A percentile compares a stretch with the other conserved stretches of the same genome.
These are phyloP conservation scores for Melanotaenia maccullochi DNA, from an alignment of 2,797 vertebrate genomes.

Conservation along the genomic window DNA sequence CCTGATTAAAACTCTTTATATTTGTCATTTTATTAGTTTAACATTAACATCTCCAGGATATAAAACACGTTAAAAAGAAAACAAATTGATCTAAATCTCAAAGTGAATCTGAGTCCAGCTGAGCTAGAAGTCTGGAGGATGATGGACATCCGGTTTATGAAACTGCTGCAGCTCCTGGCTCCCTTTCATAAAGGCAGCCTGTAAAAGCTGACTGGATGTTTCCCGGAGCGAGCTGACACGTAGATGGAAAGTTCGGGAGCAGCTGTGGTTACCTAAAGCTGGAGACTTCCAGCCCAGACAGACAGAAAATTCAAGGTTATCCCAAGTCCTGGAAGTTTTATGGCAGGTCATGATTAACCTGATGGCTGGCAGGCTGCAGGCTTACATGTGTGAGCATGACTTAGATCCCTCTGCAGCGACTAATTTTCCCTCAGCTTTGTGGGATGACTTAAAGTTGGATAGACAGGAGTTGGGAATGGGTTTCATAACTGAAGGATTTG, in stretches of 20 bases:
- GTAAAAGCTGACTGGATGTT: conserved; percentile 58
- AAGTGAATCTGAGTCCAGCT: too few relatives aligned
- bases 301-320: conserved; percentile 49
- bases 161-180: conserved; percentile 33
- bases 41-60: too few relatives aligned
- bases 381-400: conserved; percentile 49
- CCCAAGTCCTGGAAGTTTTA: conserved; percentile 32
- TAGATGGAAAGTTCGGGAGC: conserved; percentile 64
- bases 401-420: conserved; percentile 21
- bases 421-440: conserved; percentile 29
- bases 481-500: background rate
- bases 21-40: too few relatives aligned
- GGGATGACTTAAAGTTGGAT: conserved; percentile 42
- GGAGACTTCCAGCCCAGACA: conserved; percentile 48
- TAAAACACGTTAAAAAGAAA: background rate
- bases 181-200: conserved; percentile 21
- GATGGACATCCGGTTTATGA: conserved; percentile 28
- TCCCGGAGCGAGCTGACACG: conserved; percentile 61
- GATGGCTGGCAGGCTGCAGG: conserved; percentile 20
- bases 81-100: background rate
- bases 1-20: too few relatives aligned
- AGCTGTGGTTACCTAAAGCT: conserved; percentile 47
- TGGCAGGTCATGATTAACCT: conserved; percentile 41
- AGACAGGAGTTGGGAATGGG: conserved; percentile 6
- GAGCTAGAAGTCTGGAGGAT: conserved; percentile 18